These are phyloP conservation scores for Cataglyphis altisquamis DNA, from an alignment of 2,888 invertebrate genomes.

Conservation along the genomic window DNA sequence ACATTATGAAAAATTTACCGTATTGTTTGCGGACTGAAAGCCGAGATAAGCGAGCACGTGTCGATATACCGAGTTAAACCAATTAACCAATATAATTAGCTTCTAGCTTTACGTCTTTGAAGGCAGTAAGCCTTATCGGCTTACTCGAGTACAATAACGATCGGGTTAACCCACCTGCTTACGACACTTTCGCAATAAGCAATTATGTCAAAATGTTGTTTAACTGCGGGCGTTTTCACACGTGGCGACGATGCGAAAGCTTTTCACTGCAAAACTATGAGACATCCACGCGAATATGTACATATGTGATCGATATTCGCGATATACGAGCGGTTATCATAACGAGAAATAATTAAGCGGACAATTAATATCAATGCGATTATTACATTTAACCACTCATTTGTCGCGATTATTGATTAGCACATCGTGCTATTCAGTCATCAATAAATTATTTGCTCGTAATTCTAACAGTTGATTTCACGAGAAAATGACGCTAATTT, in stretches of 20 bases:
- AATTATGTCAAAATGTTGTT: constrained; percentile 65
- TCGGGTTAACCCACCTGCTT: constrained; percentile 59
- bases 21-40: background rate
- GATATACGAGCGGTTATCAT: constrained; percentile 17
- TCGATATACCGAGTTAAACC: constrained; percentile 41
- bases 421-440: constrained; percentile 43
- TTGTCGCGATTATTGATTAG: constrained; percentile 65
- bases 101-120: constrained; percentile 47
- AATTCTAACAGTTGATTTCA: constrained; percentile 58
- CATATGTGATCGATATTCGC: constrained; percentile 17
- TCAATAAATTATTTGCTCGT: constrained; percentile 54
- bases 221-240: constrained; percentile 48
- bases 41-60: background rate
- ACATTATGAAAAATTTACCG: background rate
- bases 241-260: constrained; percentile 16
- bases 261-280: constrained; percentile 26
- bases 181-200: constrained; percentile 69
- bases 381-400: constrained; percentile 63
- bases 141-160: constrained; percentile 56
- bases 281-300: background rate
- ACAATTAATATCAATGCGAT: constrained; percentile 67
- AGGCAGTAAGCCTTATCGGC: constrained; percentile 51
- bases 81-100: constrained; percentile 39
- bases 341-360: constrained; percentile 65
- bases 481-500: constrained; percentile 43